Base-by-base conservation (phyloP, 2,797 vertebrate species). In the Cyprinella venusta region DNA sequence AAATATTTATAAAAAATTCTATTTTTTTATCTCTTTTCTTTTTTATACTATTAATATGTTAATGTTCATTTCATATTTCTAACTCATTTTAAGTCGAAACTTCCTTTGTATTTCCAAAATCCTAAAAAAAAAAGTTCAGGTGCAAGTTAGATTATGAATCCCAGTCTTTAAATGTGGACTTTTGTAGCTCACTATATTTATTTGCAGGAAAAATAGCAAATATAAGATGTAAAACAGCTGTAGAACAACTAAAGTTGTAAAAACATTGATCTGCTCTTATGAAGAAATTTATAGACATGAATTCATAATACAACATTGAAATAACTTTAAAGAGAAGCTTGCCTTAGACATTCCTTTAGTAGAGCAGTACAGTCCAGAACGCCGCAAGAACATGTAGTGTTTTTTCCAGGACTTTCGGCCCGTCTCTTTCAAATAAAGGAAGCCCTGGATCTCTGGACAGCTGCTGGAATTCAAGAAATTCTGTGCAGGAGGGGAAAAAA, bases 301-400 rank as follows among this genome's bases (percentile, higher is more conserved):
- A 70, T 70, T 26, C 5, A 26, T 68, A 26, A 72, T 78, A 54
- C n/a, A 68, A 18, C 9, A 30, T 21, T 30, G 12, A 56, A 56
- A 59, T 26, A 61, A 2, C 10, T 26, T 24, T 65, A 76, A 84
- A 80, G 2, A 19, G 48, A 12, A 45, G 71, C 88, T 92, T 89
- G 97, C 98, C 96, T 99, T 99, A 40, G 98, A 99, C 76, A 94
- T 96, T 91, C 97, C 98, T 95, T 99, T 99, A 38, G 97, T 97
- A 82, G 98, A 99, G 89, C 92, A 98, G 86, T 99, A 99, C 84
- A 99, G 96, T 77, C 98, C 98, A 0, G 98, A 99, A 86, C 97
- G 94, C 19, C 98, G 95, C 91, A 99, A 91, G 91, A 96, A 98
- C 92, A 97, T 96, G 83, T 96, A 98, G 75, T 98, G 91, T 87